phyloP scores from a whole-genome alignment of 2,113 vertebrate species.

The Sceloporus tristichus region DNA sequence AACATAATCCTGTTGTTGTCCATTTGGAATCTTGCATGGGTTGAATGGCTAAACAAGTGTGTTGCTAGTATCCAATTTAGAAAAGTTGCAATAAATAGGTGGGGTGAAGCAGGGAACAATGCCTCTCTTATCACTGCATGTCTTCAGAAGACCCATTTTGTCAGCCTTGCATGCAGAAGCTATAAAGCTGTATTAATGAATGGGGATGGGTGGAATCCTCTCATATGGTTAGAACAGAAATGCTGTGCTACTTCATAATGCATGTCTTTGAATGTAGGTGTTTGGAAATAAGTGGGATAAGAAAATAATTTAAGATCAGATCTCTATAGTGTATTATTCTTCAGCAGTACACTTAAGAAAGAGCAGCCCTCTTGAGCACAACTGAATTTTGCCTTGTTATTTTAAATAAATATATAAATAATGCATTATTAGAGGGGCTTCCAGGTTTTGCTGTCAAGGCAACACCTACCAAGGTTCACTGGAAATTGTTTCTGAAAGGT shows the following conservation, averaged over 20 bases:
- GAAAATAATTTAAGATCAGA: background rate
- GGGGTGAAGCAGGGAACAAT: too few species aligned
- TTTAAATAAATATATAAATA: slow-evolving; percentile 17
- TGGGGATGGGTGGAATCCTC: background rate
- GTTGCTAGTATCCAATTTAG: too few species aligned
- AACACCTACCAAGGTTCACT: background rate
- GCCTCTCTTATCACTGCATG: background rate
- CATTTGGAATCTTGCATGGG: too few species aligned
- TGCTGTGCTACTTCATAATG: background rate
- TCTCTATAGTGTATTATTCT: slow-evolving; percentile 1
- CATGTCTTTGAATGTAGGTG: background rate
- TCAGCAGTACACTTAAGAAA: slow-evolving; percentile 8
- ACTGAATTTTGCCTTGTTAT: slow-evolving; percentile 8
- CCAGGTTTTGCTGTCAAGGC: slow-evolving; percentile 34
- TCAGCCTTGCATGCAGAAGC: background rate
- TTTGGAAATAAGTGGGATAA: background rate
- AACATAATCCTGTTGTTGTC: too few species aligned
- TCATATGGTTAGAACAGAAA: background rate
- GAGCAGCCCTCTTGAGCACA: background rate
- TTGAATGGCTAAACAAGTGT: too few species aligned
- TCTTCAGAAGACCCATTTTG: background rate
- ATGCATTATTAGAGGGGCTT: slow-evolving; percentile 6
- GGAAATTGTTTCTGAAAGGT: slow-evolving; percentile 43
- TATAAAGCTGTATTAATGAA: background rate
- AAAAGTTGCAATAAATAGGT: too few species aligned